Percentiles rank a stretch among this genome's conserved stretches.
These are phyloP conservation scores for Eucidaris tribuloides DNA, from an alignment of 35 echinoderm and acorn worm genomes.

Conservation along the genomic window DNA sequence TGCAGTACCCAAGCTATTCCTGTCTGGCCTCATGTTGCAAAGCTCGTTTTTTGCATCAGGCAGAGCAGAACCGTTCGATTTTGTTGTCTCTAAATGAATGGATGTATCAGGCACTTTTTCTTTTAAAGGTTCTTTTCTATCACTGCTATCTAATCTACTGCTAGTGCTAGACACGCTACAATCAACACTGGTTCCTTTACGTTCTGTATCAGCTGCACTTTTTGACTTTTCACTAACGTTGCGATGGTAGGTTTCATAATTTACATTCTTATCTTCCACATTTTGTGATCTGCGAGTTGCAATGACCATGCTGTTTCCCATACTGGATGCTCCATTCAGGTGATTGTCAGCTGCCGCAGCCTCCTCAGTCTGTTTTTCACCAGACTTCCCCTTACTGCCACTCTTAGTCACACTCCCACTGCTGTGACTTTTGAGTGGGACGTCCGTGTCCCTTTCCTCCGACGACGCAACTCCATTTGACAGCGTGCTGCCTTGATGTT, in stretches of 20 bases:
- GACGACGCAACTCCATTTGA: slow-evolving; percentile 49
- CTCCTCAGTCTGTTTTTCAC: slow-evolving; percentile 35
- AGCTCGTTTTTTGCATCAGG: slow-evolving; percentile 20
- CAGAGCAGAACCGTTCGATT: slow-evolving; percentile 32
- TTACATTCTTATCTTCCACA: neutral
- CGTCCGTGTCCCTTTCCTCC: slow-evolving; percentile 33
- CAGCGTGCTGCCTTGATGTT: slow-evolving; percentile 14
- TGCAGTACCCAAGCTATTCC: neutral
- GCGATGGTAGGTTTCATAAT: neutral
- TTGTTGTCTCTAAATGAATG: slow-evolving; percentile 23
- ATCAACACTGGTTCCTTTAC: slow-evolving; percentile 21
- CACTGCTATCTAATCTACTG: slow-evolving; percentile 33
- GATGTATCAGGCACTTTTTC: slow-evolving; percentile 37
- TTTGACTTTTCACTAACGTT: neutral
- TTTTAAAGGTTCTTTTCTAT: slow-evolving; percentile 18
- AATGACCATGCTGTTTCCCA: slow-evolving; percentile 4
- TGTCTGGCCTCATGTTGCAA: slow-evolving; percentile 34
- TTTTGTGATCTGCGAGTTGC: slow-evolving; percentile 10
- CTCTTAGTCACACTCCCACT: slow-evolving; percentile 9
- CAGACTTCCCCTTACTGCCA: slow-evolving; percentile 27
- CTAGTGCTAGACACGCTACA: neutral
- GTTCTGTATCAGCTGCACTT: slow-evolving; percentile 31
- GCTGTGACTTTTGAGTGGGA: slow-evolving; percentile 19
- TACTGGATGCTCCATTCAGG: slow-evolving; percentile 15
- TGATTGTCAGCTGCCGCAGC: neutral